Base-by-base conservation (phyloP, 2,888 invertebrate genomes). In the Adelphocoris suturalis region DNA sequence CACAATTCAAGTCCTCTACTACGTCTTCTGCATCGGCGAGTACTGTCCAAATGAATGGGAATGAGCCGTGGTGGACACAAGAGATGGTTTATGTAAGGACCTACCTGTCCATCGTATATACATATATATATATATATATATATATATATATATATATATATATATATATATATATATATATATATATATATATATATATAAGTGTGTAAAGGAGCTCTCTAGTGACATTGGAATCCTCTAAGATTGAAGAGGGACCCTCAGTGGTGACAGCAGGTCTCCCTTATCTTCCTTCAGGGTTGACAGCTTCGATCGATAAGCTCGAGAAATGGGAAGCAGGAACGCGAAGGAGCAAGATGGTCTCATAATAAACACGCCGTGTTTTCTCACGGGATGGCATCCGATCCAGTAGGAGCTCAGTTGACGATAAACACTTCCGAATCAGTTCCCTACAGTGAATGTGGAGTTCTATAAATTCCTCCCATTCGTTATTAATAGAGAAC, bases 261-360 rank as follows among this genome's bases (percentile, higher is more conserved):
- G 23, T 1, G 68, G 23, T 68, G 68, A 68, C 68, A 68, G 61
- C n/a, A 3, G n/a, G 19, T 4, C 23, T 11, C 27, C 23, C 27
- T 68, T 68, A 68, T 68, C 68, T 68, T 68, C 68, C 68, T 68
- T 57, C 57, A 23, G 68, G 23, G 68, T 23, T 68, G 68, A 68
- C 68, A 23, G 68, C 23, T 23, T 68, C 23, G 68, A 23, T 68
- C 68, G 68, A 68, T 68, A 27, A 23, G 68, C 13, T 23, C 68
- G 68, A 68, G 68, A 23, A 68, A 68, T 27, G 68, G 12, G 13
- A 68, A 68, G 23, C 5, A 68, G 68, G 23, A 68, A 12, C 68
- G 23, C 4, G 68, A 12, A 23, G 11, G 27, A 2, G 68, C 12
- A 23, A 27, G 23, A 14, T 12, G 68, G 12, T 19, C 27, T 68